Percentiles rank a stretch among this genome's conserved stretches.
phyloP scores from a whole-genome alignment of 23 tunicate species.

The Botrylloides violaceus region DNA sequence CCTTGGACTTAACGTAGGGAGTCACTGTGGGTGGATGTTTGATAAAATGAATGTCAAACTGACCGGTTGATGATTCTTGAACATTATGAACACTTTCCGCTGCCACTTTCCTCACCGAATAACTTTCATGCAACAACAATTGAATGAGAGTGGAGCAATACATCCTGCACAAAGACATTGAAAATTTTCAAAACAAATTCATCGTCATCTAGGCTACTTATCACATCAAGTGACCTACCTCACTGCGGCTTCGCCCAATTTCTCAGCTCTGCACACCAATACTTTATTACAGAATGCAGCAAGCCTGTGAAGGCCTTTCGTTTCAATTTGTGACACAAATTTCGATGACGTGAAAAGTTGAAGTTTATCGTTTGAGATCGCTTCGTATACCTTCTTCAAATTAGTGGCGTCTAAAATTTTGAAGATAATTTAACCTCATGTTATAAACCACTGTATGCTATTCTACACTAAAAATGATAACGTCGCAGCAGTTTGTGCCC shows the following conservation, averaged over 20 bases:
- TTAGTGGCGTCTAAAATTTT: neutral
- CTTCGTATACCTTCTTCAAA: neutral
- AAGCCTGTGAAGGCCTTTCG: neutral
- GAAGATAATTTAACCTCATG: no score
- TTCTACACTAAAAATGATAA: no score
- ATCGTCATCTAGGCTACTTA: neutral
- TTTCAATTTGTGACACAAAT: neutral
- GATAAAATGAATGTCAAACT: no score
- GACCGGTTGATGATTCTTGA: no score
- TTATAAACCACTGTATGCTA: no score
- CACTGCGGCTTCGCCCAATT: neutral
- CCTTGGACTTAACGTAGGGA: no score
- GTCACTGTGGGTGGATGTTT: no score
- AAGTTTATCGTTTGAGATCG: neutral
- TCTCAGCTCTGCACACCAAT: neutral
- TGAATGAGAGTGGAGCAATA: neutral
- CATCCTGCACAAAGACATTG: neutral
- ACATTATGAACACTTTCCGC: neutral
- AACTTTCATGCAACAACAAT: slow-evolving; percentile 1
- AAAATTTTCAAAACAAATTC: neutral
- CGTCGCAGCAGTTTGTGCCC: no score
- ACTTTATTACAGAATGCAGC: neutral
- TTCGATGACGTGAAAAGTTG: neutral
- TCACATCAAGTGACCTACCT: neutral
- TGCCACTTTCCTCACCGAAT: neutral